Percentiles rank a stretch among this genome's conserved stretches.
Evolutionary conservation across 2,797 vertebrate genomes (phyloP).

Genomic region (Orientallactaga sibirica): DNA sequence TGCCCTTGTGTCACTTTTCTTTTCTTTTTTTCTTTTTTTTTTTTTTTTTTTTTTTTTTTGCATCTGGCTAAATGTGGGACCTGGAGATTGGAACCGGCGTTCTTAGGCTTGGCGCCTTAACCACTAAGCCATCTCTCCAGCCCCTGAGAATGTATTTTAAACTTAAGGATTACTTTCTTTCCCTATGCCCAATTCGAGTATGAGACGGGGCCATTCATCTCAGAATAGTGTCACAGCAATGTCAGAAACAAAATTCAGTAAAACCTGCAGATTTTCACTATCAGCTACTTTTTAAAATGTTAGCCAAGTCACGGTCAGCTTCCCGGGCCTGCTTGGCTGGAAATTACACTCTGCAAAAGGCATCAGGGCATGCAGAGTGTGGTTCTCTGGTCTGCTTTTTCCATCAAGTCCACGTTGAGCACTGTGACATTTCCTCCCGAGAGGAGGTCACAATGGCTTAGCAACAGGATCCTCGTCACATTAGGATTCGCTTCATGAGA

Average conservation of each 20-base stretch:
- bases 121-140: too few relatives aligned
- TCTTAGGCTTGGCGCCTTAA: too few relatives aligned
- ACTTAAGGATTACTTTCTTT: neutral
- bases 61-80: too few relatives aligned
- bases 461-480: neutral
- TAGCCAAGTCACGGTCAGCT: neutral
- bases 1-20: too few relatives aligned
- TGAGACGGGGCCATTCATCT: neutral
- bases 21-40: too few relatives aligned
- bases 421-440: neutral
- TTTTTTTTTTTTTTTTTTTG: too few relatives aligned
- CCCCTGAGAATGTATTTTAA: too few relatives aligned
- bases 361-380: neutral
- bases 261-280: neutral
- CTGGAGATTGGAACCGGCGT: too few relatives aligned
- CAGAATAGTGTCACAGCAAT: neutral
- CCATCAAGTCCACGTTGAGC: neutral
- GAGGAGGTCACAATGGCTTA: neutral
- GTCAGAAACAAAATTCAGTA: neutral
- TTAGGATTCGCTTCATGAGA: neutral
- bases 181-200: too few relatives aligned
- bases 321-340: neutral
- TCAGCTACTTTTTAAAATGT: neutral
- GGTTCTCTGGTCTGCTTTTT: neutral
- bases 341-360: neutral